These are phyloP conservation scores for Drosophila azteca DNA, from an alignment of 1,140 invertebrate genomes.

Conservation along the genomic window DNA sequence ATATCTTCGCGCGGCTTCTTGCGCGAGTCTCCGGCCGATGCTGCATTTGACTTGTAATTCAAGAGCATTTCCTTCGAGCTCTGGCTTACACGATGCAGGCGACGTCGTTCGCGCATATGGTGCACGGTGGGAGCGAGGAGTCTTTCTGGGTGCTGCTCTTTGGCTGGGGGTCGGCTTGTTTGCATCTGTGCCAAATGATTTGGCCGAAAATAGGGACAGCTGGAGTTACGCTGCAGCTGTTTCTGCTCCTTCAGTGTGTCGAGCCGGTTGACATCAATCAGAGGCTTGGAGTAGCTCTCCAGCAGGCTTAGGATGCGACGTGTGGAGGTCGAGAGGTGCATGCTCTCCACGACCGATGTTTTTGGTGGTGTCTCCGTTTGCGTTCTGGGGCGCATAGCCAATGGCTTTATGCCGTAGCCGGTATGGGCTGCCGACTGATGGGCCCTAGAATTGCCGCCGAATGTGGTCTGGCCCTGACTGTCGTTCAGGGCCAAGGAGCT, in stretches of 20 bases:
- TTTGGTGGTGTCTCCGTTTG: no score
- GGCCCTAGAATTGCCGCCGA: slow-evolving; percentile 90
- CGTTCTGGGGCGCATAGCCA: slow-evolving; percentile 48
- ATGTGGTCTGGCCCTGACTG: slow-evolving; percentile 88
- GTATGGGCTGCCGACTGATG: background rate
- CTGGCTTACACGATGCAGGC: slow-evolving; percentile 42
- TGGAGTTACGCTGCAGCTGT: background rate
- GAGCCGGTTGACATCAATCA: slow-evolving; percentile 89
- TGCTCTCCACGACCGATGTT: slow-evolving; percentile 39
- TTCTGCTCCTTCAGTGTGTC: slow-evolving; percentile 76
- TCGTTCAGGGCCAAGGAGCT: slow-evolving; percentile 81
- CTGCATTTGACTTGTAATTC: background rate
- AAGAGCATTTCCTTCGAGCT: slow-evolving; percentile 21
- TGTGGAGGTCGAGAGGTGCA: slow-evolving; percentile 86
- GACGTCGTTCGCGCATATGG: slow-evolving; percentile 46
- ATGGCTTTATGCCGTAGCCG: slow-evolving; percentile 53
- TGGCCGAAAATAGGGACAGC: no score
- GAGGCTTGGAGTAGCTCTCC: slow-evolving; percentile 89
- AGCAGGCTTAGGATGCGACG: slow-evolving; percentile 89
- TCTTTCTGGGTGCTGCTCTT: no score
- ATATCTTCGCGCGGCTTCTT: no score
- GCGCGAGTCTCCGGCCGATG: background rate
- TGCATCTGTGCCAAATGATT: no score
- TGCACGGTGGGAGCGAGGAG: no score
- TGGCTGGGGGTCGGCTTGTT: no score